phyloP scores from a whole-genome alignment of 2,888 invertebrate species.

The Drosophila sordidula region DNA sequence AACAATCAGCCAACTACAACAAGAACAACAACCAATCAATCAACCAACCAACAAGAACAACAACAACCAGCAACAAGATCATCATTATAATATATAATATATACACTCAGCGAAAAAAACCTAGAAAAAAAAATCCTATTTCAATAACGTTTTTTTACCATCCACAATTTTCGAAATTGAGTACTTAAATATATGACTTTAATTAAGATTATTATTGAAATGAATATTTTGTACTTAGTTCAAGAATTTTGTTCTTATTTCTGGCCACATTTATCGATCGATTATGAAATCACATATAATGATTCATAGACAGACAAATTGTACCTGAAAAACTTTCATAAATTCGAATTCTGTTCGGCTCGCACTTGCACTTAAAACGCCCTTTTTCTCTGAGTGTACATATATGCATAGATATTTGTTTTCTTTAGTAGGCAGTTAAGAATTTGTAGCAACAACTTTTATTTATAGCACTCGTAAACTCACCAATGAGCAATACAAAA shows the following conservation, averaged over 20 bases:
- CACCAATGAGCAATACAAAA: slow-evolving; percentile 32
- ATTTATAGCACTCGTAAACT: slow-evolving; percentile 51
- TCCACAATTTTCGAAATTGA: too few species aligned
- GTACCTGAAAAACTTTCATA: background rate
- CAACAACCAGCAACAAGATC: slow-evolving; percentile 38
- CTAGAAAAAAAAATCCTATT: too few species aligned
- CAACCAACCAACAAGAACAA: slow-evolving; percentile 20
- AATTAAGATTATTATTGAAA: too few species aligned
- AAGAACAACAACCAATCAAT: slow-evolving; percentile 30
- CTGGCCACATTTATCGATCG: too few species aligned
- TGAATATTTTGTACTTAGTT: too few species aligned
- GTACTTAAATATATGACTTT: too few species aligned
- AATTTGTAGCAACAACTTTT: slow-evolving; percentile 50
- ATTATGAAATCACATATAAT: too few species aligned
- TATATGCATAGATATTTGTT: slow-evolving; percentile 16
- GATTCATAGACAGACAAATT: too few species aligned
- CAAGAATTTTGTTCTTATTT: background rate
- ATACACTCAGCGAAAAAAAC: background rate
- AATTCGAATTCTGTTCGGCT: background rate
- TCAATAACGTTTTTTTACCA: too few species aligned
- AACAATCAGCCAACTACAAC: slow-evolving; percentile 20
- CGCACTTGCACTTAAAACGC: background rate
- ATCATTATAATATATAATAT: slow-evolving; percentile 14
- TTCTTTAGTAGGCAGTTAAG: slow-evolving; percentile 28
- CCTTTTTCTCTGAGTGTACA: background rate